phyloP scores from a whole-genome alignment of 2,113 vertebrate genomes.

The Oryzias woworae region DNA sequence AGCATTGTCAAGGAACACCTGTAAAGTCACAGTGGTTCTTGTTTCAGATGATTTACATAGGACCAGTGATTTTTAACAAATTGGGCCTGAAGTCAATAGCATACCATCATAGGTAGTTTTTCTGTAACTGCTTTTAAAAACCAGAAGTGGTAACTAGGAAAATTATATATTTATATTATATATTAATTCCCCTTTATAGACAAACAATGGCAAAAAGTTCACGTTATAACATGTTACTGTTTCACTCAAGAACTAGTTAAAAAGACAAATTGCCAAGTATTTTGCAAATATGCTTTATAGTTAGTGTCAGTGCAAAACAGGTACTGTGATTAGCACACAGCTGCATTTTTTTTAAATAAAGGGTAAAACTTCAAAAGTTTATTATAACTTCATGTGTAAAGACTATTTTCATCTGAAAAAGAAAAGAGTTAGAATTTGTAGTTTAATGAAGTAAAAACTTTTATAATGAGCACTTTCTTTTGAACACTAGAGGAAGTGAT shows the following conservation, averaged over 20 bases:
- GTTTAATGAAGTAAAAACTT: too few relatives aligned
- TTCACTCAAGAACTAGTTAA: conserved; percentile 14
- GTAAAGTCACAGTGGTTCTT: conserved; percentile 47
- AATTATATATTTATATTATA: not conserved
- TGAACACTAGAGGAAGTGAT: not conserved
- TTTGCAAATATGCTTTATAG: not conserved
- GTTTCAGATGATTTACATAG: conserved; percentile 31
- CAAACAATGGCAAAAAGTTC: conserved; percentile 16
- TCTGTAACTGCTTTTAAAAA: conserved; percentile 13
- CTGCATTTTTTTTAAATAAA: too few relatives aligned
- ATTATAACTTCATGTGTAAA: too few relatives aligned
- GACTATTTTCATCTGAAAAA: too few relatives aligned
- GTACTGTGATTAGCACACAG: too few relatives aligned
- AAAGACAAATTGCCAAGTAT: not conserved
- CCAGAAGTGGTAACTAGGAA: conserved; percentile 1
- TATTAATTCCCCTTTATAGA: conserved; percentile 3
- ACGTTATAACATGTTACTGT: conserved; percentile 11
- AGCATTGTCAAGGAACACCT: conserved; percentile 19
- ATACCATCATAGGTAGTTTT: conserved; percentile 2
- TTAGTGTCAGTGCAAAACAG: too few relatives aligned
- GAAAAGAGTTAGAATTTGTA: too few relatives aligned
- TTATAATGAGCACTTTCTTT: not conserved
- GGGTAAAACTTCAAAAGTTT: too few relatives aligned
- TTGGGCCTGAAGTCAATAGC: conserved; percentile 5
- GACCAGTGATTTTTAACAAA: conserved; percentile 16